Conservation (phyloP, 2,797 vertebrate genomes). For the Pangasius sanitwongsei region DNA sequence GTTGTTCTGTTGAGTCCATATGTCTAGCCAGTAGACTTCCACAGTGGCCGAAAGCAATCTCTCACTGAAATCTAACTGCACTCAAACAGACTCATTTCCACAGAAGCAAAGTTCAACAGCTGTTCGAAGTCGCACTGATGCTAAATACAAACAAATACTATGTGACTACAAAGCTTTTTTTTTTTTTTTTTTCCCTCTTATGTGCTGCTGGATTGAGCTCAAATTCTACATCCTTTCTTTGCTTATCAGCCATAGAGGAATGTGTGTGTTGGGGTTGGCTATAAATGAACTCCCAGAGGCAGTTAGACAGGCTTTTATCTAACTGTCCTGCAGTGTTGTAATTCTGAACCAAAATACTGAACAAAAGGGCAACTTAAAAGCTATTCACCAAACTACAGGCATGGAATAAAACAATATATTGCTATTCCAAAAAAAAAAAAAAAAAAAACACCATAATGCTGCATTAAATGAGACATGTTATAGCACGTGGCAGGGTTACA, state of each 20-base stretch:
- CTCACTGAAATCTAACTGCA: neutral
- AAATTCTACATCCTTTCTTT: neutral
- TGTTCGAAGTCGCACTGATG: neutral
- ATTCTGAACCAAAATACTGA: constrained; percentile 1
- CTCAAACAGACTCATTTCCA: neutral
- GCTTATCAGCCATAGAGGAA: constrained; percentile 31
- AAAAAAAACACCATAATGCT: neutral
- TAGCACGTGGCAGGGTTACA: neutral
- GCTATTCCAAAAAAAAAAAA: neutral
- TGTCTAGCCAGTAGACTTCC: neutral
- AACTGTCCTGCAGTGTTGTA: neutral
- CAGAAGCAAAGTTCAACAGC: neutral
- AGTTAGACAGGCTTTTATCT: constrained; percentile 17
- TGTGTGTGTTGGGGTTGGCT: constrained; percentile 5
- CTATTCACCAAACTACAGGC: neutral
- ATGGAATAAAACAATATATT: neutral
- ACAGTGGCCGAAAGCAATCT: neutral
- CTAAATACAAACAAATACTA: neutral
- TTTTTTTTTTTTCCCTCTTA: neutral
- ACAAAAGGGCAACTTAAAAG: neutral
- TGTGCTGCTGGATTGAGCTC: neutral
- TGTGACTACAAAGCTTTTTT: neutral
- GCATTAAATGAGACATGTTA: neutral
- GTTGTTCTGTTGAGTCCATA: neutral
- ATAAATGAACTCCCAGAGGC: constrained; percentile 34